A percentile compares a stretch with the other conserved stretches of the same genome.
phyloP scores from a whole-genome alignment of 1,140 invertebrate genomes.

The Drosophila dunni region DNA sequence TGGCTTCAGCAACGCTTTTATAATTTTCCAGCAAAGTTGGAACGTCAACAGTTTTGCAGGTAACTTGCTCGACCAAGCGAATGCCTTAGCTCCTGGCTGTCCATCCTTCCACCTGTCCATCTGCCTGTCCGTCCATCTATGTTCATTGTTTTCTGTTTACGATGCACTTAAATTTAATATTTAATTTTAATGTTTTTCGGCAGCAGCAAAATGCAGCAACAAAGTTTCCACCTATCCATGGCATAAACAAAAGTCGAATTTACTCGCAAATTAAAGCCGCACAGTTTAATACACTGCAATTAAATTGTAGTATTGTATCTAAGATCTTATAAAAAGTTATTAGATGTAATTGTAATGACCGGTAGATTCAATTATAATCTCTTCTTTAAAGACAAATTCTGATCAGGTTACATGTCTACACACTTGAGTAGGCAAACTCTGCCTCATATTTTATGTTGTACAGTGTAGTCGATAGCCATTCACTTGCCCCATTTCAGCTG shows the following conservation, averaged over 20 bases:
- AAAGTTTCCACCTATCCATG: constrained; percentile 11
- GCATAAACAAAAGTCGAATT: neutral
- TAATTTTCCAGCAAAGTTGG: constrained; percentile 36
- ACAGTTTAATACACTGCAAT: neutral
- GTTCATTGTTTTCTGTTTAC: constrained; percentile 69
- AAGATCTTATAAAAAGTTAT: too few relatives aligned
- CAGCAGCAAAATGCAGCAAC: constrained; percentile 33
- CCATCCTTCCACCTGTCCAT: neutral
- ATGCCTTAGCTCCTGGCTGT: constrained; percentile 2
- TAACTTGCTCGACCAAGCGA: constrained; percentile 17
- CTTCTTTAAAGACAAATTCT: neutral
- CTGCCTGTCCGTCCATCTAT: constrained; percentile 11
- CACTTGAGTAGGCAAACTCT: neutral
- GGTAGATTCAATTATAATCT: too few relatives aligned
- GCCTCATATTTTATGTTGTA: neutral
- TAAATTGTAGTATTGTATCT: neutral
- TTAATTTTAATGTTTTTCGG: constrained; percentile 71
- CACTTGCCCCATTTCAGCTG: constrained; percentile 38
- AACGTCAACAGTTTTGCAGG: constrained; percentile 52
- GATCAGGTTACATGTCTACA: neutral
- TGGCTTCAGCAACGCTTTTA: constrained; percentile 40
- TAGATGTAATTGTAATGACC: too few relatives aligned
- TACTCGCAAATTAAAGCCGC: neutral
- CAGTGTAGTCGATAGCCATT: constrained; percentile 9
- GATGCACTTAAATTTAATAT: constrained; percentile 77